Conservation (phyloP, 2,113 vertebrate species). For the Lutjanus erythropterus region DNA sequence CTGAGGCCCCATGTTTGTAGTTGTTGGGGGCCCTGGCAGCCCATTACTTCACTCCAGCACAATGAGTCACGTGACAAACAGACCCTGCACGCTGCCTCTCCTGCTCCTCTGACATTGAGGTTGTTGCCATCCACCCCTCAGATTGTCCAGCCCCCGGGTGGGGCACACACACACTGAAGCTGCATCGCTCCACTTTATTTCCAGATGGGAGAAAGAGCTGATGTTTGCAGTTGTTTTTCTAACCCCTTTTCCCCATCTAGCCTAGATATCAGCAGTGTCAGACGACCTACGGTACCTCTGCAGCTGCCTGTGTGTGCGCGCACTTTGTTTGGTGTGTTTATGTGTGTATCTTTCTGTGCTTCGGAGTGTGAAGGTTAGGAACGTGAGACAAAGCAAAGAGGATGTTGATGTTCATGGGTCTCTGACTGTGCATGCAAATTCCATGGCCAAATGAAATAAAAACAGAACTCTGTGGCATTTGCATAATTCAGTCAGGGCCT, state of each 20-base stretch:
- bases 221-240: slow-evolving; percentile 50
- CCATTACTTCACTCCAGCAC: slow-evolving; percentile 11
- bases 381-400: slow-evolving; percentile 2
- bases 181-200: slow-evolving; percentile 45
- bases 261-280: slow-evolving; percentile 1
- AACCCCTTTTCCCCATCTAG: background rate
- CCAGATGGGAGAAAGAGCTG: slow-evolving; percentile 51
- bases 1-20: slow-evolving; percentile 14
- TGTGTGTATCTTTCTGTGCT: slow-evolving; percentile 14
- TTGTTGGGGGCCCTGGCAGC: slow-evolving; percentile 3
- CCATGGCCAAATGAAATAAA: slow-evolving; percentile 16
- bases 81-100: background rate
- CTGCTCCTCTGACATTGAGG: slow-evolving; percentile 41
- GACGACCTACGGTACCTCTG: slow-evolving; percentile 24
- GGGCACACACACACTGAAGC: background rate
- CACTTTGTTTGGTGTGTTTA: background rate
- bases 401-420: slow-evolving; percentile 12
- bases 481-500: slow-evolving; percentile 41
- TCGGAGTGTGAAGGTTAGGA: slow-evolving; percentile 54
- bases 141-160: slow-evolving; percentile 30
- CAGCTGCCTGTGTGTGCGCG: background rate
- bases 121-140: slow-evolving; percentile 15
- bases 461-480: background rate
- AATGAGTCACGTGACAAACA: slow-evolving; percentile 31
- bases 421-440: slow-evolving; percentile 12